Conservation (phyloP, 1,140 invertebrate genomes). For the Neuroterus valhalla region DNA sequence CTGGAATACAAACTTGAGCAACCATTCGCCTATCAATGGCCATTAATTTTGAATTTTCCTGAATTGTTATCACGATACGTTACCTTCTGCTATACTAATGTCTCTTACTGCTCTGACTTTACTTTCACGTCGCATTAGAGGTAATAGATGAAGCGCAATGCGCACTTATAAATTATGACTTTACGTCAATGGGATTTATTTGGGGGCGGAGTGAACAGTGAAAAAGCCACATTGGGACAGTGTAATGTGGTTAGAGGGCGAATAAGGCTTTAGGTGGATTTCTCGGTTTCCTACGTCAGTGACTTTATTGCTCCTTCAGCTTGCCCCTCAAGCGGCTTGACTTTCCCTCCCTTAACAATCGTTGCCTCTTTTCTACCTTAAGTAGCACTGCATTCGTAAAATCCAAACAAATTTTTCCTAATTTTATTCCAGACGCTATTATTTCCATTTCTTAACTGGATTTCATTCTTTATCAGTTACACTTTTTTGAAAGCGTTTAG, state of each 20-base stretch:
- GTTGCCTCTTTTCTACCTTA: neutral
- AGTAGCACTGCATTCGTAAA: neutral
- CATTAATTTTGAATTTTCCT: constrained; percentile 14
- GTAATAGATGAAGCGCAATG: constrained; percentile 28
- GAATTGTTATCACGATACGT: neutral
- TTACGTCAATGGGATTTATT: constrained; percentile 9
- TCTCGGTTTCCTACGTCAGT: neutral
- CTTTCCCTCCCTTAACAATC: neutral
- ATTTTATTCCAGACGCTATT: neutral
- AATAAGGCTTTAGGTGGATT: neutral
- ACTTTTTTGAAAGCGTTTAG: too few species aligned
- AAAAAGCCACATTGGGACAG: constrained; percentile 21
- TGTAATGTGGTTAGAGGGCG: constrained; percentile 10
- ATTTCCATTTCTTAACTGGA: too few species aligned
- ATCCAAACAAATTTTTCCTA: neutral
- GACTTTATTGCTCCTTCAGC: constrained; percentile 9
- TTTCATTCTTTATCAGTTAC: too few species aligned
- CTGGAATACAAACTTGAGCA: constrained; percentile 3
- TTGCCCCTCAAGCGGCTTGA: neutral
- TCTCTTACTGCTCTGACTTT: constrained; percentile 1
- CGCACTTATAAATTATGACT: constrained; percentile 29
- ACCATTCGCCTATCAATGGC: constrained; percentile 10
- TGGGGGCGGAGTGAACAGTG: constrained; percentile 24
- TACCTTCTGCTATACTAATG: constrained; percentile 9
- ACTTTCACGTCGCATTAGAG: constrained; percentile 24